Conservation (phyloP, 2,888 invertebrate species). For the Caenorhabditis angaria region DNA sequence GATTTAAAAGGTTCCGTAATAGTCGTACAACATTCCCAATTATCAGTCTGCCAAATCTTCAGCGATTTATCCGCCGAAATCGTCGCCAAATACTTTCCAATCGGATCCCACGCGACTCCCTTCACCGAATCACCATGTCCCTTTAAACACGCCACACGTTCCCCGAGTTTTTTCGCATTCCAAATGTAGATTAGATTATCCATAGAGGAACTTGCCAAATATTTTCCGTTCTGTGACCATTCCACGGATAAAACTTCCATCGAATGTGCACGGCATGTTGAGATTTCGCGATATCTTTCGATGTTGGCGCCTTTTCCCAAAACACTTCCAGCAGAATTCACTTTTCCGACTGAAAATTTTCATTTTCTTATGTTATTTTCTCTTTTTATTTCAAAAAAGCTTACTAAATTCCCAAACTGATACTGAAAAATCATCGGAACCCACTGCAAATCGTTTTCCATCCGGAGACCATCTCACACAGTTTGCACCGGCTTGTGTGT, state of each 20-base stretch:
- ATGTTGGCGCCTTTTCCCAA: constrained; percentile 76
- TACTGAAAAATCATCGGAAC: constrained; percentile 50
- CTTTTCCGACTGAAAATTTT: constrained; percentile 39
- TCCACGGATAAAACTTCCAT: constrained; percentile 89
- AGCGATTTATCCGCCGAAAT: constrained; percentile 79
- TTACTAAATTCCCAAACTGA: constrained; percentile 47
- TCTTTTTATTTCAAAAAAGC: neutral
- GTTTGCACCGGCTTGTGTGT: constrained; percentile 55
- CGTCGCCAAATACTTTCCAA: constrained; percentile 93
- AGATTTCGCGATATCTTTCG: constrained; percentile 90
- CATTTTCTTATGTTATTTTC: neutral
- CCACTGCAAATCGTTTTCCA: constrained; percentile 49
- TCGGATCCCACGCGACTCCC: constrained; percentile 99
- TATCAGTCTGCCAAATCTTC: constrained; percentile 91
- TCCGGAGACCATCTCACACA: constrained; percentile 63
- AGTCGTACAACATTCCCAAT: constrained; percentile 88
- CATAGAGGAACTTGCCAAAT: constrained; percentile 94
- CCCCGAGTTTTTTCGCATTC: constrained; percentile 88
- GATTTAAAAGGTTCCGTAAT: constrained; percentile 92
- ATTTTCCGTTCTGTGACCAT: constrained; percentile 93
- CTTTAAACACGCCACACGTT: constrained; percentile 14
- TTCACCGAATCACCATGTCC: constrained; percentile 78
- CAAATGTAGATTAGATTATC: constrained; percentile 97
- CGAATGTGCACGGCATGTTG: constrained; percentile 77
- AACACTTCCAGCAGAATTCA: constrained; percentile 71